phyloP scores from a whole-genome alignment of 2,888 invertebrate genomes.

The Ametastegia equiseti region DNA sequence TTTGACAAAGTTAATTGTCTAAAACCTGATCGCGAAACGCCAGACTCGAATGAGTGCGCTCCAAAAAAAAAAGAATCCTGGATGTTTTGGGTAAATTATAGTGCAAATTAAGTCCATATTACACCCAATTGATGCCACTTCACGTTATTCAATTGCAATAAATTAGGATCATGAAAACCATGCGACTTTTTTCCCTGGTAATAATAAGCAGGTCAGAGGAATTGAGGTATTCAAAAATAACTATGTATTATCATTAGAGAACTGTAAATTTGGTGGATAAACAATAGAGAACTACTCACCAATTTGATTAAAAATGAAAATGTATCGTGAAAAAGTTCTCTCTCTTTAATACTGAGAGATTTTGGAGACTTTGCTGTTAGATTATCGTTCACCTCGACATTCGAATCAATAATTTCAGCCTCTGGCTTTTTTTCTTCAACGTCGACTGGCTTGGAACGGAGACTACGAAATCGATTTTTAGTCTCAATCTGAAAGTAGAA shows the following conservation, averaged over 20 bases:
- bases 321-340: conserved; percentile 69
- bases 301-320: conserved; percentile 68
- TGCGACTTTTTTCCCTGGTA: conserved; percentile 15
- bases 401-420: background rate
- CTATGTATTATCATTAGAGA: background rate
- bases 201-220: no score
- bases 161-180: background rate
- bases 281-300: conserved; percentile 57
- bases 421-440: conserved; percentile 62
- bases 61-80: no score
- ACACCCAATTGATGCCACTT: background rate
- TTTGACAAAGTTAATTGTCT: background rate
- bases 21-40: background rate
- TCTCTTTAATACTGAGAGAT: conserved; percentile 62
- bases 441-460: conserved; percentile 70
- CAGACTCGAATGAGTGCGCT: no score
- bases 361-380: conserved; percentile 57
- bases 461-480: conserved; percentile 71
- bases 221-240: no score
- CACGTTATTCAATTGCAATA: background rate
- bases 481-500: conserved; percentile 66
- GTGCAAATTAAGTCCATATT: background rate
- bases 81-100: no score
- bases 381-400: background rate
- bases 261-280: background rate